Evolutionary conservation across 1,140 invertebrate genomes (phyloP).

Genomic region (Heterodera schachtii): DNA sequence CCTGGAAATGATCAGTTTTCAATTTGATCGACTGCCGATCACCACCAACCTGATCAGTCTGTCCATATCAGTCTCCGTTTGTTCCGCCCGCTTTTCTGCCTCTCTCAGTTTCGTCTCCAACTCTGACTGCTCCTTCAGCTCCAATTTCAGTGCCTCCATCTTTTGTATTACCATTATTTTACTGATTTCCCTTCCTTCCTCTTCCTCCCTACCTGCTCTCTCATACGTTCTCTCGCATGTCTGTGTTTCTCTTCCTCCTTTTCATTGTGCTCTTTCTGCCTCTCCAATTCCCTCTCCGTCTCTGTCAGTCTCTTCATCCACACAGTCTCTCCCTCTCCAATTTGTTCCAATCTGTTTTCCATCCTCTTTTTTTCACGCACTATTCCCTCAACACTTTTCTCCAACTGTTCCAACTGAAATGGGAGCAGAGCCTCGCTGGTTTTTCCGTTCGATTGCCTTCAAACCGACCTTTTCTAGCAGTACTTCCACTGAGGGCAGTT

Average conservation of each 20-base stretch:
- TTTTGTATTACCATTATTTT: neutral
- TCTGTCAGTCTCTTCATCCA: constrained; percentile 31
- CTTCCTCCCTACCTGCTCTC: neutral
- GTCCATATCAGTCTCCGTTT: constrained; percentile 95
- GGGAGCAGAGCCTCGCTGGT: too few relatives aligned
- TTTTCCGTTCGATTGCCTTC: neutral
- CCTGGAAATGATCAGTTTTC: neutral
- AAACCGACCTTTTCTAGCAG: constrained; percentile 22
- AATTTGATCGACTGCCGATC: constrained; percentile 70
- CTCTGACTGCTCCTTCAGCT: constrained; percentile 16
- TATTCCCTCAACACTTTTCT: constrained; percentile 33
- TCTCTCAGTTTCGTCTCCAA: constrained; percentile 13
- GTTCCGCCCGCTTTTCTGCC: constrained; percentile 70
- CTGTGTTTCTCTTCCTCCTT: constrained; percentile 33
- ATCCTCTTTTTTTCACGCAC: constrained; percentile 42
- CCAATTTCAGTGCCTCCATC: neutral
- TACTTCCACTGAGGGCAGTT: constrained; percentile 18
- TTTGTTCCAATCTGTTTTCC: constrained; percentile 30
- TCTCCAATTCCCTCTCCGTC: constrained; percentile 37
- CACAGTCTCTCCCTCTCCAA: constrained; percentile 29
- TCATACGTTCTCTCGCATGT: constrained; percentile 5
- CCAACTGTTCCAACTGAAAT: constrained; percentile 37
- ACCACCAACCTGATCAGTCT: constrained; percentile 85
- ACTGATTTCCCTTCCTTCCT: neutral
- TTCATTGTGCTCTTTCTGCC: constrained; percentile 34